Base-by-base conservation (phyloP, 2,888 invertebrate species). In the Acanthosoma haemorrhoidale region DNA sequence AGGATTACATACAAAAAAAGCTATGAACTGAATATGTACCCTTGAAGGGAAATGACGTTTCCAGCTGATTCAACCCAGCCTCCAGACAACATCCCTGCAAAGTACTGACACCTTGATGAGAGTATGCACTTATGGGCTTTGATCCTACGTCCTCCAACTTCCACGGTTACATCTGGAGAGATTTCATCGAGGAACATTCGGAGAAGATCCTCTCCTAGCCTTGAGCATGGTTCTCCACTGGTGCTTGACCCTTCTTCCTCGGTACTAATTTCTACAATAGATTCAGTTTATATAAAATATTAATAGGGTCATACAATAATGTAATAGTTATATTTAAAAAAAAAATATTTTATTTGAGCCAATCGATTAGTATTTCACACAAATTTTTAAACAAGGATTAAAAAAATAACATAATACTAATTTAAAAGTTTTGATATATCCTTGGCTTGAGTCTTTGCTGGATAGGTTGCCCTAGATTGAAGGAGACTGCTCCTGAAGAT, bases 51-150 rank as follows among this genome's bases (percentile, higher is more conserved):
- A 70, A 94, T 92, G 3, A 91, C 87, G 78, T 93, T 91, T 43
- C 90, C 89, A 70, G 88, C 87, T 77, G 84, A 86, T 77, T 93
- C 91, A 29, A 90, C 86, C 87, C 91, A 92, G 70, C 90, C 89
- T 1, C 94, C 94, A 75, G 92, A 92, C 31, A 96, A 80, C 81
- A 95, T 89, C 16, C 92, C 94, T 8, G 94, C 93, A 80, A 96
- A 96, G 80, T 95, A 96, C 78, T 92, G 92, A 78, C 95, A 96
- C 68, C 96, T 84, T 13, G 94, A 94, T 66, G 93, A 90, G 72
- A 96, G 82, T 77, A 96, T 92, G 79, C 95, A 95, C 80, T 93
- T 93, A 79, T 95, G 95, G 1, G 95, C 95, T 78, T 89, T 89
- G 63, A 96, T 88, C 64, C 90, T 85, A 63, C 89, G 85, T 0